Evolutionary conservation across 2,113 vertebrate species (phyloP), one percentile per base, ranked within the genome.

Genomic region (Sinocyclocheilus anophthalmus): DNA sequence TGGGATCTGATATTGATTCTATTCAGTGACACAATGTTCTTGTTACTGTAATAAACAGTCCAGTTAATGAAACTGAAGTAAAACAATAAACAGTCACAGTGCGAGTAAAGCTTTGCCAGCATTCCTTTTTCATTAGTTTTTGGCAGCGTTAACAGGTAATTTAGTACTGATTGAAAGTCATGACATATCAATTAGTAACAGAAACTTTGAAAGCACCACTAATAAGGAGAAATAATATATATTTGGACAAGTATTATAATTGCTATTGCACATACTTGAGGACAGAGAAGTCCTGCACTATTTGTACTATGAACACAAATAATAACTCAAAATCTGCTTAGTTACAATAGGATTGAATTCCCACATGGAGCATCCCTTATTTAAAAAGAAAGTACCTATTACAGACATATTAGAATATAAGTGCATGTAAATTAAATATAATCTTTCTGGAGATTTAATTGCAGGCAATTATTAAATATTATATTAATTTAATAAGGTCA

Each of bases 1-100:
- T 5, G 6, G 14, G 57, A 45, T 48, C 18, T 77, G 73, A 26
- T 16, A 37, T 48, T 12, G 9, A 42, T 39, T 14, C 65, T 5
- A 20, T 42, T 85, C 79, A 50, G 39, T 37, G 18, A 57, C 69
- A 22, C 53, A 59, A n/a, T 48, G 20, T 33, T 57, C 13, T 18
- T 86, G 20, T 73, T 76, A 22, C 82, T 79, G 82, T 26, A 85
- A 53, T 55, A 86, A 84, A 86, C 86, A 86, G 76, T n/a, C 37
- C 48, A 72, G 84, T 89, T 72, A 33, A 76, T 86, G 22, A 13
- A 9, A 26, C 50, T 22, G 16, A 65, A 67, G 57, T 48, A 0
- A 67, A 72, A 53, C 50, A 84, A 81, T 76, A 70, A 85, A 76
- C 65, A 9, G 37, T n/a, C n/a, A 7, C 14, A 33, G 14, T 20